Percentiles rank a stretch among this genome's conserved stretches.
Conservation (phyloP, 2,888 invertebrate genomes). For the Orthosia gracilis region DNA sequence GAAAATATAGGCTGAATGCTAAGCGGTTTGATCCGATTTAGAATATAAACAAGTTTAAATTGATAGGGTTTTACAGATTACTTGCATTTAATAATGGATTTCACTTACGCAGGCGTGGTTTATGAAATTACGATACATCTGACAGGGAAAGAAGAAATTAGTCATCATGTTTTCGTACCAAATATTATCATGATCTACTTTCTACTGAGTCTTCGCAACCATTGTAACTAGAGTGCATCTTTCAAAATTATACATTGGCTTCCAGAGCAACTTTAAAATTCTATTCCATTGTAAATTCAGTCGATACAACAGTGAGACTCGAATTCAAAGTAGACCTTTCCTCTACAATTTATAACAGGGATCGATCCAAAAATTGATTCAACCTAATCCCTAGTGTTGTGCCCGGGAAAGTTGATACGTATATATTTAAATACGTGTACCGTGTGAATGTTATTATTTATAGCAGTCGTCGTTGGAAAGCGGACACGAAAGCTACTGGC, state of each 20-base stretch:
- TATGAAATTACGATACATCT: conserved; percentile 21
- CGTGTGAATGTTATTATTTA: conserved; percentile 86
- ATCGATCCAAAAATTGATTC: conserved; percentile 45
- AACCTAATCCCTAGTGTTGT: conserved; percentile 38
- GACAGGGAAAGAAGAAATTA: conserved; percentile 28
- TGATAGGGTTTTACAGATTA: conserved; percentile 41
- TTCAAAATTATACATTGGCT: not conserved
- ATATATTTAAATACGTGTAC: conserved; percentile 78
- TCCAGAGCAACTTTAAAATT: not conserved
- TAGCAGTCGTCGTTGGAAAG: conserved; percentile 78
- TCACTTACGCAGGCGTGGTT: conserved; percentile 40
- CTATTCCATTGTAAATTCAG: not conserved
- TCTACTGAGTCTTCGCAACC: not conserved
- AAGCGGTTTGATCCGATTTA: conserved; percentile 43
- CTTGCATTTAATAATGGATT: conserved; percentile 35
- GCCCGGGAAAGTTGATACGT: conserved; percentile 79
- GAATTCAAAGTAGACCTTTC: conserved; percentile 9
- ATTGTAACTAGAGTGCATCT: not conserved
- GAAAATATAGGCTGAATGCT: conserved; percentile 51
- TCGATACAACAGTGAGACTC: not conserved
- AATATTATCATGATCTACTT: conserved; percentile 35
- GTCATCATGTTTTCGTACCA: conserved; percentile 30
- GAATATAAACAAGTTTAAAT: conserved; percentile 46
- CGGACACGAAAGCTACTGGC: conserved; percentile 70
- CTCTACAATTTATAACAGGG: conserved; percentile 2